Percentiles rank a stretch among this genome's conserved stretches.
These are phyloP conservation scores for Shinisaurus crocodilurus DNA, from an alignment of 2,113 vertebrate genomes.

Conservation along the genomic window DNA sequence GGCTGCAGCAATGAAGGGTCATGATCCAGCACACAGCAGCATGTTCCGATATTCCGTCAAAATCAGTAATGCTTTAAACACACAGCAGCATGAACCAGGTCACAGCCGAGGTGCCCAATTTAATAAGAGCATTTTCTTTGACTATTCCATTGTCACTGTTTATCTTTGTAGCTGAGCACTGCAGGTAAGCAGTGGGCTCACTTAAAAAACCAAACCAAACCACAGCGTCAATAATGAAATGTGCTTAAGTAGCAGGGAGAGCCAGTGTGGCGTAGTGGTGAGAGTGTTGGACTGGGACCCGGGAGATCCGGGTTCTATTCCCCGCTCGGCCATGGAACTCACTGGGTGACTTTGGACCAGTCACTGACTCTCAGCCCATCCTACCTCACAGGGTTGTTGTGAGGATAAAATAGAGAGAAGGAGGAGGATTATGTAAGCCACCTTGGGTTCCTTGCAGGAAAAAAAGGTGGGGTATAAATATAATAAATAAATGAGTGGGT, in stretches of 20 bases:
- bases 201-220: too few relatives aligned
- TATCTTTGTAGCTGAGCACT: background rate
- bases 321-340: too few relatives aligned
- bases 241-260: background rate
- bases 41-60: background rate
- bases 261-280: too few relatives aligned
- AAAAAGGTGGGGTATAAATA: too few relatives aligned
- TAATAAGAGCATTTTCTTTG: background rate
- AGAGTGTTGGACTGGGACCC: too few relatives aligned
- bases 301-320: too few relatives aligned
- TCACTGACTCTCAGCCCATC: too few relatives aligned
- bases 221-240: background rate
- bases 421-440: too few relatives aligned
- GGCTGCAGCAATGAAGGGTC: background rate
- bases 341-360: too few relatives aligned
- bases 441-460: too few relatives aligned
- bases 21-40: background rate
- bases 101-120: fast-evolving
- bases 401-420: too few relatives aligned
- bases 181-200: background rate
- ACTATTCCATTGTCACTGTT: background rate
- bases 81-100: background rate
- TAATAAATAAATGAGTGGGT: fast-evolving
- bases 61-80: background rate
- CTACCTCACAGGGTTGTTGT: too few relatives aligned